Evolutionary conservation across 1,140 invertebrate genomes (phyloP).

Genomic region (Drosophila seguyi): DNA sequence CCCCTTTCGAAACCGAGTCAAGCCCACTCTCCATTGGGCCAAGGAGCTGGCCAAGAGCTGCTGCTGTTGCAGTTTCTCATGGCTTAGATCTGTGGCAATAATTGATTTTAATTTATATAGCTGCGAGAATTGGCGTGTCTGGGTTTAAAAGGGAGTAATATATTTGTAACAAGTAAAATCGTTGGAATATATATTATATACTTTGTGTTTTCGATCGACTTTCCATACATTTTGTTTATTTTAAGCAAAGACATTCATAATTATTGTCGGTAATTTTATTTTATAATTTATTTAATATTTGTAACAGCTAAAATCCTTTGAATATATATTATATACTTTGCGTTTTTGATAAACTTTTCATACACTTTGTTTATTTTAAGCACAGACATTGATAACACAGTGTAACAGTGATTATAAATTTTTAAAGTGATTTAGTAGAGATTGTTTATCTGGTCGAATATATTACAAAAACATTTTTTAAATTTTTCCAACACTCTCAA

Average conservation of each 20-base stretch:
- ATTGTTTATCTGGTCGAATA: too few species aligned
- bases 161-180: slow-evolving; percentile 3
- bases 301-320: background rate
- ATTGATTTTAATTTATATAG: slow-evolving; percentile 79
- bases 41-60: slow-evolving; percentile 13
- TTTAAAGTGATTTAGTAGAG: too few species aligned
- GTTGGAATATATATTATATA: background rate
- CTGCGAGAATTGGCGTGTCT: slow-evolving; percentile 40
- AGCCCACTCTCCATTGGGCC: slow-evolving; percentile 20
- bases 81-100: slow-evolving; percentile 78
- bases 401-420: too few species aligned
- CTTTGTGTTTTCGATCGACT: background rate
- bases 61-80: slow-evolving; percentile 61
- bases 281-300: slow-evolving; percentile 4
- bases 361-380: background rate
- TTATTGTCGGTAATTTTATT: background rate
- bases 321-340: background rate
- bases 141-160: slow-evolving; percentile 5
- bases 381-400: background rate
- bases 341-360: background rate
- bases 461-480: too few species aligned
- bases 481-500: too few species aligned
- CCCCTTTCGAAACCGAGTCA: slow-evolving; percentile 25
- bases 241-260: background rate
- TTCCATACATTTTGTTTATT: background rate